Evolutionary conservation across 2,113 vertebrate species (phyloP).

Genomic region (Anarrhichthys ocellatus): DNA sequence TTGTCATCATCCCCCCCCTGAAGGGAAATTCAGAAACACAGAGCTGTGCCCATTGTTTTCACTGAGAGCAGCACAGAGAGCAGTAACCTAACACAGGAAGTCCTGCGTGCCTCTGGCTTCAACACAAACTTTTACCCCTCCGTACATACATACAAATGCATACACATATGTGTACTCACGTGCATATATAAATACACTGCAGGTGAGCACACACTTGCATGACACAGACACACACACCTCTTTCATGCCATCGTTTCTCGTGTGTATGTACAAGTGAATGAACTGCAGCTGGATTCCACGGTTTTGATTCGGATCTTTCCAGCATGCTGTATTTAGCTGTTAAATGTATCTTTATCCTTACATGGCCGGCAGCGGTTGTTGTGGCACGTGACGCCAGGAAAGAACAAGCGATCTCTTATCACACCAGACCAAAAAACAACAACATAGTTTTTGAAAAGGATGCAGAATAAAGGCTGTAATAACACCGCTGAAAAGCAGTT

Average conservation of each 20-base stretch:
- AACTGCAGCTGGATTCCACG: constrained; percentile 27
- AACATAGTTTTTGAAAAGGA: constrained; percentile 23
- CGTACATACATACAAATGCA: not conserved
- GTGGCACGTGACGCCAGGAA: constrained; percentile 47
- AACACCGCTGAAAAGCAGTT: constrained; percentile 8
- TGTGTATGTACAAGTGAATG: constrained; percentile 20
- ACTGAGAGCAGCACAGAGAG: constrained; percentile 36
- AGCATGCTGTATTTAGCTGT: constrained; percentile 54
- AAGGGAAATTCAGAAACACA: constrained; percentile 48
- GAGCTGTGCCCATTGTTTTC: constrained; percentile 62
- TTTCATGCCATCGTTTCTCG: constrained; percentile 27
- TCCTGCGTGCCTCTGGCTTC: constrained; percentile 37
- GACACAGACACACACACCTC: not conserved
- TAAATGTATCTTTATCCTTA: constrained; percentile 47
- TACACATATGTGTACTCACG: not conserved
- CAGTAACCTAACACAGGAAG: constrained; percentile 53
- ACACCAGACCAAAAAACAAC: not conserved
- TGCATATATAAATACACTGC: constrained; percentile 3
- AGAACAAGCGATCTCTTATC: constrained; percentile 44
- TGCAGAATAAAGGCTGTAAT: constrained; percentile 26
- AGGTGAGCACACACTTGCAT: constrained; percentile 30
- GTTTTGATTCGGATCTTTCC: constrained; percentile 58
- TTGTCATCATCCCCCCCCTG: constrained; percentile 43
- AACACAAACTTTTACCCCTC: constrained; percentile 38
- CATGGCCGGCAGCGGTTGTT: constrained; percentile 41